These are phyloP conservation scores for Micronycteris hirsuta DNA, from an alignment of 2,113 vertebrate species.

Conservation along the genomic window DNA sequence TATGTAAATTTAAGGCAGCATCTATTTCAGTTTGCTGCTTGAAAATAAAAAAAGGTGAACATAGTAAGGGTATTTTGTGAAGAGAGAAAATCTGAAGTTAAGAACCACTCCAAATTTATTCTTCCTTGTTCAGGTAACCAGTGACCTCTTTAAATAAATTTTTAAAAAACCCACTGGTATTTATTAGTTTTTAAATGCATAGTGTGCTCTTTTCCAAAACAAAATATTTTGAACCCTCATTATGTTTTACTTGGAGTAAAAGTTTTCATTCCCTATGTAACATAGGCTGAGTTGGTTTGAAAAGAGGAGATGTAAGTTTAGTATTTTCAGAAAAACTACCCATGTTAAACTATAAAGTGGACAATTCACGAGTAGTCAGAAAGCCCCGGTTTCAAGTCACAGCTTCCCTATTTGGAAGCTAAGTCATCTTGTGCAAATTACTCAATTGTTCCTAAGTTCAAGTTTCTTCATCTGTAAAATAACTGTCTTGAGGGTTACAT, in stretches of 20 bases:
- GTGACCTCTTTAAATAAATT: background rate
- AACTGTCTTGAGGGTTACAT: background rate
- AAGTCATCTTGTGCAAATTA: constrained; percentile 24
- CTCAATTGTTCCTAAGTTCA: background rate
- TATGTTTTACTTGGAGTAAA: background rate
- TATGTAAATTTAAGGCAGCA: constrained; percentile 63
- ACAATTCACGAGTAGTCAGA: background rate
- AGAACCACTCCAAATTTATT: background rate
- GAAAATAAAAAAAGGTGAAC: constrained; percentile 16
- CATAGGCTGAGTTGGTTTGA: background rate
- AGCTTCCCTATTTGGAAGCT: background rate
- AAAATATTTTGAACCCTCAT: constrained; percentile 28
- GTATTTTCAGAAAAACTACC: background rate
- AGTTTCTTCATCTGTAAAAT: constrained; percentile 20
- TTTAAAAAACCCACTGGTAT: background rate
- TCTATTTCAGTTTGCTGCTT: constrained; percentile 3
- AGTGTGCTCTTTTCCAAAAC: constrained; percentile 19
- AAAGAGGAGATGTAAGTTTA: constrained; percentile 2
- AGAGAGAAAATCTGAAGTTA: background rate
- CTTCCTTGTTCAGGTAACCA: background rate
- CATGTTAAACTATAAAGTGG: background rate
- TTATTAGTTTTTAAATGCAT: constrained; percentile 4
- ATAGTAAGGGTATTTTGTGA: background rate
- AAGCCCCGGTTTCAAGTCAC: background rate
- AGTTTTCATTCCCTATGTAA: background rate